A percentile compares a stretch with the other conserved stretches of the same genome.
Conservation (phyloP, 2,113 vertebrate genomes). For the Gnathonemus longibarbis region DNA sequence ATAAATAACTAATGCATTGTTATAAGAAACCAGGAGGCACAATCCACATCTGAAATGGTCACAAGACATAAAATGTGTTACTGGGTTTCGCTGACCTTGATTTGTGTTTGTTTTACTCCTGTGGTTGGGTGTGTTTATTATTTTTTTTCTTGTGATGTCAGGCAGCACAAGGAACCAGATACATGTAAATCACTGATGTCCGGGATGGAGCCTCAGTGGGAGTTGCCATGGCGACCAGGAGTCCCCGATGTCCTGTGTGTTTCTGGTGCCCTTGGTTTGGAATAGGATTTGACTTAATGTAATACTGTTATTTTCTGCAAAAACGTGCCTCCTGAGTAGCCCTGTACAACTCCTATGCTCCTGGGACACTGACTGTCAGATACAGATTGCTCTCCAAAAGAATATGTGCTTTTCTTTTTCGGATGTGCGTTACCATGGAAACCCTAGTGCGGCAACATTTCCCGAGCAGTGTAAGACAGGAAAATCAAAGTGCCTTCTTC, state of each 20-base stretch:
- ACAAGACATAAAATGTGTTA: background rate
- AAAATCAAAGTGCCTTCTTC: background rate
- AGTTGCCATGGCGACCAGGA: slow-evolving; percentile 9
- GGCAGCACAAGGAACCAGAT: slow-evolving; percentile 3
- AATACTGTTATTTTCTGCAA: slow-evolving; percentile 10
- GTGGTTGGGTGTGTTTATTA: background rate
- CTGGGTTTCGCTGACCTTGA: background rate
- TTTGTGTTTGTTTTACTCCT: background rate
- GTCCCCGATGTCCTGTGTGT: background rate
- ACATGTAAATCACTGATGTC: slow-evolving; percentile 12
- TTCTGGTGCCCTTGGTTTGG: background rate
- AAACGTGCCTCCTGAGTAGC: background rate
- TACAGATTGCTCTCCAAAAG: slow-evolving; percentile 20
- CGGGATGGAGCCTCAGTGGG: slow-evolving; percentile 6
- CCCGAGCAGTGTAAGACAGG: slow-evolving; percentile 14
- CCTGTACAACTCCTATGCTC: background rate
- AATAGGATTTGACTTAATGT: background rate
- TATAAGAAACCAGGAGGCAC: background rate
- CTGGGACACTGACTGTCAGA: slow-evolving; percentile 20
- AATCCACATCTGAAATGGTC: background rate
- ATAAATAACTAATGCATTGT: background rate
- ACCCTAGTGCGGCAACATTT: slow-evolving; percentile 24
- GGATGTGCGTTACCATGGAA: slow-evolving; percentile 36
- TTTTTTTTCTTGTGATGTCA: slow-evolving; percentile 11
- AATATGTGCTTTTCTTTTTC: slow-evolving; percentile 23